Conservation (phyloP, 2,113 vertebrate genomes). For the Numenius arquata region DNA sequence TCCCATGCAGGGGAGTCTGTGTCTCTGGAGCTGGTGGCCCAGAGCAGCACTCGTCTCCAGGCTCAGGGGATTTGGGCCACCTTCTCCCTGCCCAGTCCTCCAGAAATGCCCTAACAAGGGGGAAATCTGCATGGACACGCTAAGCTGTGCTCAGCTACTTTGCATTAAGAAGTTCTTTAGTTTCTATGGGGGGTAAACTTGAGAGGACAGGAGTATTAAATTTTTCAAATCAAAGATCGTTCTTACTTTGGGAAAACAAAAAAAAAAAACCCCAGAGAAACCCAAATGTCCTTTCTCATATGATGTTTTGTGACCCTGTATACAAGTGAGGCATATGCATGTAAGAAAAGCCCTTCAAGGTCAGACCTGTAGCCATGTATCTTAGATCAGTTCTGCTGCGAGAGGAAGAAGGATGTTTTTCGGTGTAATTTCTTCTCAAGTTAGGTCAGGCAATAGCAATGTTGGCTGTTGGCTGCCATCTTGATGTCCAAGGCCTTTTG, state of each 20-base stretch:
- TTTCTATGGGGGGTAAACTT: background rate
- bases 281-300: background rate
- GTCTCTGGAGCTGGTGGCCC: background rate
- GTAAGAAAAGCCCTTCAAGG: background rate
- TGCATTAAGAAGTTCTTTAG: background rate
- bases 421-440: background rate
- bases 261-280: background rate
- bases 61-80: background rate
- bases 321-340: background rate
- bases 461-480: constrained; percentile 37
- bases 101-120: background rate
- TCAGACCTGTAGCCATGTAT: background rate
- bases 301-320: background rate
- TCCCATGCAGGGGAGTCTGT: background rate
- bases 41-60: background rate
- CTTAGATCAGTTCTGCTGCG: background rate
- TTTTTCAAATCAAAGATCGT: background rate
- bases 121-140: background rate
- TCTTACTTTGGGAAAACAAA: background rate
- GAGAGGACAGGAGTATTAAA: background rate
- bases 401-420: background rate
- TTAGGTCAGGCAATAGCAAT: constrained; percentile 20
- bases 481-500: constrained; percentile 50
- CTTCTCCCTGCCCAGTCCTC: background rate
- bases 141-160: background rate